Base-by-base conservation (phyloP, 2,888 invertebrate species). In the Dicycla oo region DNA sequence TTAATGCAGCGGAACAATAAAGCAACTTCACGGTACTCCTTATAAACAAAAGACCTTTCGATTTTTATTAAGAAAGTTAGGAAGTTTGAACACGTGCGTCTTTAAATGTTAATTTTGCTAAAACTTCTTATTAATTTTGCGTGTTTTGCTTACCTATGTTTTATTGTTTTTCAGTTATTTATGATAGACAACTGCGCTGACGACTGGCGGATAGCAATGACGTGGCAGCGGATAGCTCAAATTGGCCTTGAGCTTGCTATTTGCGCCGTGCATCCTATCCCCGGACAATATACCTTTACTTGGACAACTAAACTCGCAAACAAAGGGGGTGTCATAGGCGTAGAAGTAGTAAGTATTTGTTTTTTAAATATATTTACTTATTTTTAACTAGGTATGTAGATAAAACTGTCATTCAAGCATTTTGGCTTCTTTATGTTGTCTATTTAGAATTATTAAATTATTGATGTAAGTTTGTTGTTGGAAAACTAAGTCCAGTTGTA, bases 101-200 rank as follows among this genome's bases (percentile, higher is more conserved):
- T 53, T 40, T 0, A 61, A 58, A 63, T 64, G 45, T 76, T 57
- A 66, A 75, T 57, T 75, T 79, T 51, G 11, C 0, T 26, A 4
- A 15, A 49, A 49, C 2, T 13, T 40, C n/a, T 53, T 61, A 30
- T 45, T 49, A 26, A 20, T 45, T n/a, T 45, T 40, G 30, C 13
- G 18, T 43, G 43, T 56, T 34, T 30, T 15, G 5, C 23, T 66
- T 26, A 69, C 11, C 2, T 45, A 23, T 47, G 23, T 67, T 86
- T 70, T 80, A 11, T 65, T 61, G 26, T 1, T 75, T 97, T 97
- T 58, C 97, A 99, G 99, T 97, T 99, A 96, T 99, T 99, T 97
- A 99, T 99, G 98, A 99, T 99, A 96, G 99, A 99, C 97, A 99
- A 99, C 97, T 99, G 99, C 96, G 99, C 99, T 86, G 99, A 99